phyloP scores from a whole-genome alignment of 2,113 vertebrate genomes.

The Aldabrachelys gigantea region DNA sequence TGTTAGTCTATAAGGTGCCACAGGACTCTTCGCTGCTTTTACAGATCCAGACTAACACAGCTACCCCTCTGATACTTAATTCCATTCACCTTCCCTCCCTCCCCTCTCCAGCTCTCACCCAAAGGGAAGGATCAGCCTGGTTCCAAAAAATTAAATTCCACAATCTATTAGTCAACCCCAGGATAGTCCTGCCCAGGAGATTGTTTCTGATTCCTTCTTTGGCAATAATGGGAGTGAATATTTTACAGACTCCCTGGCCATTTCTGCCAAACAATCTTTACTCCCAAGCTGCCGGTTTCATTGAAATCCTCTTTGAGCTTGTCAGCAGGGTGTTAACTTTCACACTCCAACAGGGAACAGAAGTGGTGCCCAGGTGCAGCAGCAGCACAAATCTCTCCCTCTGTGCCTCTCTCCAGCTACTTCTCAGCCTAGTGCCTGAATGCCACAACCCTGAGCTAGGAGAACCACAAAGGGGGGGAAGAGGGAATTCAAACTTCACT shows the following conservation, averaged over 20 bases:
- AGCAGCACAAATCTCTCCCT: slow-evolving; percentile 35
- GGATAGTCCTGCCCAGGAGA: slow-evolving; percentile 41
- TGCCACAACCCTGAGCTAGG: background rate
- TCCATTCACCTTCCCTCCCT: background rate
- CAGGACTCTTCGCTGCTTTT: no score
- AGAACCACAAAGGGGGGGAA: background rate
- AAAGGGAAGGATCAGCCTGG: background rate
- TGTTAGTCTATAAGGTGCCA: no score
- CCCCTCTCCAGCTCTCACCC: background rate
- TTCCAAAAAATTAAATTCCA: background rate
- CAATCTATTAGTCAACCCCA: background rate
- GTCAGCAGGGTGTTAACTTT: slow-evolving; percentile 67
- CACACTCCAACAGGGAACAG: slow-evolving; percentile 58
- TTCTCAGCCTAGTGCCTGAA: background rate
- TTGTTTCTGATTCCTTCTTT: slow-evolving; percentile 70
- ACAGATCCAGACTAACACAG: no score
- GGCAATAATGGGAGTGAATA: slow-evolving; percentile 47
- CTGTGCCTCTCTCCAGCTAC: background rate
- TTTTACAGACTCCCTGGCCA: slow-evolving; percentile 57
- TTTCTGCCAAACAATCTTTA: slow-evolving; percentile 67
- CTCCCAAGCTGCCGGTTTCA: slow-evolving; percentile 65
- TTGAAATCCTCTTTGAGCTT: slow-evolving; percentile 62
- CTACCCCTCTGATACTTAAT: background rate
- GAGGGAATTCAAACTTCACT: background rate
- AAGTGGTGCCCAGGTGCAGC: slow-evolving; percentile 46